phyloP scores from a whole-genome alignment of 2,888 invertebrate species.

The Smittia sp. region DNA sequence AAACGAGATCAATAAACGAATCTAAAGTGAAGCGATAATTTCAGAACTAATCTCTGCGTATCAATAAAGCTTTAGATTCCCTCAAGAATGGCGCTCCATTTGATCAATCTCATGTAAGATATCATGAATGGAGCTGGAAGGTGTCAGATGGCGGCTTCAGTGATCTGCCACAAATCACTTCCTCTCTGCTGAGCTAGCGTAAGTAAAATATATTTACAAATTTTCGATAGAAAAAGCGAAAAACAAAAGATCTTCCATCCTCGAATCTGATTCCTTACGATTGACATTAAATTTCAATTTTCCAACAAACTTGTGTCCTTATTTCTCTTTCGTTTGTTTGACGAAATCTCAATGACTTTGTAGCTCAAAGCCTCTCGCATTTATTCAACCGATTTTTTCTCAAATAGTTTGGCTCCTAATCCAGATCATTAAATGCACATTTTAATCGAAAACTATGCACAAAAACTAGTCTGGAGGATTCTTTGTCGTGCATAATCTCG shows the following conservation, averaged over 20 bases:
- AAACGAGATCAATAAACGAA: slow-evolving; percentile 36
- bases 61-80: slow-evolving; percentile 15
- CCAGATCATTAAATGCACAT: neutral
- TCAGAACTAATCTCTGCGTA: slow-evolving; percentile 15
- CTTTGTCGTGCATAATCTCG: slow-evolving; percentile 15
- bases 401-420: neutral
- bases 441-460: neutral
- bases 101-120: slow-evolving; percentile 4
- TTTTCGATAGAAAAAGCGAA: no score
- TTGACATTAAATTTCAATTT: no score
- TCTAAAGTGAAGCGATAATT: slow-evolving; percentile 36
- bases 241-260: no score
- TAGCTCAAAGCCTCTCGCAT: no score
- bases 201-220: no score
- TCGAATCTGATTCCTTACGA: no score
- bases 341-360: no score
- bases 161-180: neutral
- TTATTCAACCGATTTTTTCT: no score
- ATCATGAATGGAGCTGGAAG: slow-evolving; percentile 15
- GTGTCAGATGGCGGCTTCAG: slow-evolving; percentile 32
- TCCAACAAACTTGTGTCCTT: no score
- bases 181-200: no score
- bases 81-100: slow-evolving; percentile 17
- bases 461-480: slow-evolving; percentile 14
- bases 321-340: no score